Evolutionary conservation across 1,140 invertebrate genomes (phyloP), one percentile per base, ranked within the genome.

Genomic region (Heliconius eleuchia): DNA sequence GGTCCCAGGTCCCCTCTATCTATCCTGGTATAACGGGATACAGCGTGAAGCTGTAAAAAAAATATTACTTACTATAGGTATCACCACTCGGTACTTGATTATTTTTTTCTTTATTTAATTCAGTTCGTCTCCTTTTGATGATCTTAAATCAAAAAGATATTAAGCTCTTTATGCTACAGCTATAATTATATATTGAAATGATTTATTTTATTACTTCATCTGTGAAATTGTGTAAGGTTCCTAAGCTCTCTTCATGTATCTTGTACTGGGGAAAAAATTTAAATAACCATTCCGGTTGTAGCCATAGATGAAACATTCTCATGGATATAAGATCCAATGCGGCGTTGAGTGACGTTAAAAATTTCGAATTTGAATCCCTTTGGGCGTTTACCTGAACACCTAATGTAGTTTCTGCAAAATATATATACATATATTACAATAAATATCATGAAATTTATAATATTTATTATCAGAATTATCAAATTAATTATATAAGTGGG

Each of bases 231-330:
- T 94, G 89, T 80, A 95, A 76, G 1, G 82, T 72, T 16, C 83
- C 79, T 4, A 90, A 50, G 77, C 83, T 82, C 18, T 81, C 77
- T 42, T 91, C 50, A 27, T 91, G 86, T 42, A 82, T 79, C 13
- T 78, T 75, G 27, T 85, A 89, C 73, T 87, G 81, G 2, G 90
- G 86, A 34, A 93, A 93, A 1, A 91, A 81, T 76, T 85, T 88
- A 78, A 89, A 95, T 8, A 94, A 18, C 91, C 92, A 94, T 1
- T 94, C 90, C 1, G 94, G 93, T 50, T 94, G 92, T 27, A 94
- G 79, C 93, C 94, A 95, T 50, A 95, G 71, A 70, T 93, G 91
- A 78, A 94, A 94, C 55, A 94, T 94, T 77, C 93, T 92, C 80
- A 88, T 83, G 76, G 87, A 90, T 2, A 90, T 70, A 46, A 94